Base-by-base conservation (phyloP, 2,888 invertebrate species). In the Lottia gigantea region DNA sequence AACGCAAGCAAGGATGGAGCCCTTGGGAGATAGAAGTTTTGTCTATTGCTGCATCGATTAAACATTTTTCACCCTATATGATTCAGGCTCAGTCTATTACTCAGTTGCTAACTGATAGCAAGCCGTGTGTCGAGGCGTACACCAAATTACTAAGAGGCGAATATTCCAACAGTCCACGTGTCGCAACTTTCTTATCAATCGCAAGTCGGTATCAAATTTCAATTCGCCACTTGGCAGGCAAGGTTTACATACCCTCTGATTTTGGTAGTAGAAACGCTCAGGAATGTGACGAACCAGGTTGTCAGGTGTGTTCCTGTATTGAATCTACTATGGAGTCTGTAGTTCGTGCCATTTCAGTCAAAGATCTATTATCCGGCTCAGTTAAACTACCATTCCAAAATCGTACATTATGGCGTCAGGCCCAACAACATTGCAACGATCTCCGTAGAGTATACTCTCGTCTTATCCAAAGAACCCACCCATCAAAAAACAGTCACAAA, bases 31-130 rank as follows among this genome's bases (percentile, higher is more conserved):
- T 72, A 47, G 49, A 72, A 66, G 49, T 62, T 75, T 19, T 67
- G 61, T 45, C 64, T 73, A 25, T 74, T 70, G 67, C 62, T 7
- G 40, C 46, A 6, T 73, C 77, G 15, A 49, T 73, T 11, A 76
- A 75, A 64, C 79, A 80, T 68, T 78, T 78, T 66, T 76, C 76
- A 64, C 80, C 77, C 12, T 79, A 72, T 62, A 75, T 80, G 16
- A 72, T 80, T 19, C 79, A 80, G 62, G 76, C 78, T 19, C 23
- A 67, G 3, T 62, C 66, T 15, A 62, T 46, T 8, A 63, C 74
- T n/a, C 78, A 76, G 64, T 66, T 77, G 14, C 71, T 77, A 0
- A 73, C 76, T 8, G 74, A 78, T 69, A 76, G 73, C 49, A 71
- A 74, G 63, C 75, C 75, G 0, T 75, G 72, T 67, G 73, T 72